Evolutionary conservation across 2,888 invertebrate species (phyloP).

Genomic region (Acanthosepion lycidas): DNA sequence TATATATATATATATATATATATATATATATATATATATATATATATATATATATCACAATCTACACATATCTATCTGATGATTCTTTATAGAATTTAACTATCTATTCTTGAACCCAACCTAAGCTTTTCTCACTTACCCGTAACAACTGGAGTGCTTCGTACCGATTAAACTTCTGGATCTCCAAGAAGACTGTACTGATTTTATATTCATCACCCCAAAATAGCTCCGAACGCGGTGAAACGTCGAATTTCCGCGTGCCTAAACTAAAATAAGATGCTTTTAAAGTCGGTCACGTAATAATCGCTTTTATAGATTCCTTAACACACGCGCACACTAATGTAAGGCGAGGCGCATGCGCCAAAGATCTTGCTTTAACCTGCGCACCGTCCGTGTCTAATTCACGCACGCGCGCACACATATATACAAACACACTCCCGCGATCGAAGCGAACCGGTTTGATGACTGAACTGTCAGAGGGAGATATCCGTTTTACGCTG

Average conservation of each 20-base stretch:
- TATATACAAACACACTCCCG: background rate
- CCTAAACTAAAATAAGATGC: background rate
- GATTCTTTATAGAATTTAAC: no score
- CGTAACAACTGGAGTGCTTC: background rate
- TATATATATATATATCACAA: no score
- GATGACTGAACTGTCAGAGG: no score
- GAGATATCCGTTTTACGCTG: no score
- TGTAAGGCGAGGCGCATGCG: background rate
- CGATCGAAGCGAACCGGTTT: no score
- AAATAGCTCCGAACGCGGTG: background rate
- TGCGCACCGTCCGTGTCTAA: background rate
- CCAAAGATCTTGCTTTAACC: background rate
- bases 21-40: no score
- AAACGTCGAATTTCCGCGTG: background rate
- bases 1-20: no score
- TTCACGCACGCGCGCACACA: background rate
- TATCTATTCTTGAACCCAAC: no score
- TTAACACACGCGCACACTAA: background rate
- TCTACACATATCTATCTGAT: no score
- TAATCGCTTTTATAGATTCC: background rate
- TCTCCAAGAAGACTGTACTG: background rate
- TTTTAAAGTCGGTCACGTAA: background rate
- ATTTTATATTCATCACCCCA: background rate
- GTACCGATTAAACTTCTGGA: background rate
- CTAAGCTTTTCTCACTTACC: background rate